Conservation (phyloP, 2,113 vertebrate species). For the Emydura subglobosa region DNA sequence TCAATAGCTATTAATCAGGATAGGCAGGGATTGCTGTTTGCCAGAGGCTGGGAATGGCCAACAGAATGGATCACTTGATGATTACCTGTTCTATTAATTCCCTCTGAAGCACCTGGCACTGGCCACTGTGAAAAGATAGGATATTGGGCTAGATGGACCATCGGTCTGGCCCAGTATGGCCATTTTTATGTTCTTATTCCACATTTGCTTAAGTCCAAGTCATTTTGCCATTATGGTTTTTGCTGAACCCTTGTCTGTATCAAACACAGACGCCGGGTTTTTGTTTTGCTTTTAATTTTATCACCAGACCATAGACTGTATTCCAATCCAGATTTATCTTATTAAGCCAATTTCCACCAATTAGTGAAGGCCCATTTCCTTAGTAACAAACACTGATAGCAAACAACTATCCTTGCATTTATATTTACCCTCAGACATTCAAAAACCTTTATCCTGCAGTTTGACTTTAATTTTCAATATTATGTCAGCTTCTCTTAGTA, state of each 20-base stretch:
- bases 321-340: constrained; percentile 47
- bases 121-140: too few relatives aligned
- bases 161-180: too few relatives aligned
- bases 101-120: too few relatives aligned
- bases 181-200: neutral
- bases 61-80: too few relatives aligned
- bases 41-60: too few relatives aligned
- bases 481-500: constrained; percentile 35
- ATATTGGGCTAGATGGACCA: too few relatives aligned
- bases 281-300: constrained; percentile 16
- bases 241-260: constrained; percentile 5
- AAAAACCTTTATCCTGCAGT: constrained; percentile 56
- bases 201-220: constrained; percentile 39
- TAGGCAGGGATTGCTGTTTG: too few relatives aligned
- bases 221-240: constrained; percentile 12
- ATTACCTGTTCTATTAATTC: too few relatives aligned
- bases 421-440: constrained; percentile 62
- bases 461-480: constrained; percentile 59
- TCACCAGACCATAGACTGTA: constrained; percentile 29
- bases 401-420: constrained; percentile 50
- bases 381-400: constrained; percentile 24
- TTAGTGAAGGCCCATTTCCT: constrained; percentile 69
- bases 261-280: constrained; percentile 35
- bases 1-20: too few relatives aligned
- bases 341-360: constrained; percentile 57